These are phyloP conservation scores for Zoroaster sp. DNA, from an alignment of 53 echinoderm and acorn worm genomes.

Conservation along the genomic window DNA sequence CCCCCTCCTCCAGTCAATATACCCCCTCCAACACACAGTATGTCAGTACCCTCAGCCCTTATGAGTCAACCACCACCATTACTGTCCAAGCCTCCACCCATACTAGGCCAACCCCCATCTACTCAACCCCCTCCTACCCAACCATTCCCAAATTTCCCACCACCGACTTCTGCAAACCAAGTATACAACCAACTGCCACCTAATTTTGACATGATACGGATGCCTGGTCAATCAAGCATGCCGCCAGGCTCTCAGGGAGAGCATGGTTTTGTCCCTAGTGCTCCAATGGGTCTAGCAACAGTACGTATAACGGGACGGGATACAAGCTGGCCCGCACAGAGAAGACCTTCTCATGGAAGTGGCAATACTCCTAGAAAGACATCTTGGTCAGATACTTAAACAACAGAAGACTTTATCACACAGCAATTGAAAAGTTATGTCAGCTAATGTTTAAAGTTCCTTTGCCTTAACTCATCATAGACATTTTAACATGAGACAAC, in stretches of 20 bases:
- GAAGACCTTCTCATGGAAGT: slow-evolving; percentile 43
- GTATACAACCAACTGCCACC: slow-evolving; percentile 40
- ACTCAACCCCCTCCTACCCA: slow-evolving; percentile 47
- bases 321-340: slow-evolving; percentile 35
- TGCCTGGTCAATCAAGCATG: slow-evolving; percentile 26
- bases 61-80: slow-evolving; percentile 53
- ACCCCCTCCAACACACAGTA: slow-evolving; percentile 52
- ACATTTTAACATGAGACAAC: too few relatives aligned
- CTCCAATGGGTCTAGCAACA: slow-evolving; percentile 74
- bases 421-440: neutral
- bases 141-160: slow-evolving; percentile 48
- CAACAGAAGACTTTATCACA: neutral
- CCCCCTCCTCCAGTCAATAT: slow-evolving; percentile 41
- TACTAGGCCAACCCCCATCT: slow-evolving; percentile 48
- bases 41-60: slow-evolving; percentile 34
- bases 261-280: slow-evolving; percentile 21
- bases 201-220: slow-evolving; percentile 30
- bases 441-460: neutral
- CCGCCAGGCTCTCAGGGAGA: slow-evolving; percentile 14
- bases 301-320: slow-evolving; percentile 88
- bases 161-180: slow-evolving; percentile 29
- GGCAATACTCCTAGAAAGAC: neutral
- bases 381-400: slow-evolving; percentile 16
- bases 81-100: slow-evolving; percentile 38
- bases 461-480: too few relatives aligned